These are phyloP conservation scores for Indicator maculatus DNA, from an alignment of 2,113 vertebrate species.

Conservation along the genomic window DNA sequence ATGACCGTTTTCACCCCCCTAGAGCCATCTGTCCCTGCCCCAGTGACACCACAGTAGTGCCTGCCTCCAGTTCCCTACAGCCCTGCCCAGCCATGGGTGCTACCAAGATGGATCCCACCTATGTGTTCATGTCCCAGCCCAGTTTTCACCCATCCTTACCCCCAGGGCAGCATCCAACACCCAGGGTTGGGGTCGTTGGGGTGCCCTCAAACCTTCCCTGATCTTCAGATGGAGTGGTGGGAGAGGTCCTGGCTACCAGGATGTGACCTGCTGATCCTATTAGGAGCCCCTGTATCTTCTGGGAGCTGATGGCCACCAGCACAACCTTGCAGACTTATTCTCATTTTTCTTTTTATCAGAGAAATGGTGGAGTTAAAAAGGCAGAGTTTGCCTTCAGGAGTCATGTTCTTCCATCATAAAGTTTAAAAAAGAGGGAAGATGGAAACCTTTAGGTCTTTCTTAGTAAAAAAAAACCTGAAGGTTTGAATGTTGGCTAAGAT, in stretches of 20 bases:
- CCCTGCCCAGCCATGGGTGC: background rate
- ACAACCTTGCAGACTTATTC: too few relatives aligned
- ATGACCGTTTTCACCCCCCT: accelerated
- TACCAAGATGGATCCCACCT: accelerated
- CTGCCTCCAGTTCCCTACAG: background rate
- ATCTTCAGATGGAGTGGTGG: too few relatives aligned
- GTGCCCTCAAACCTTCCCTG: background rate
- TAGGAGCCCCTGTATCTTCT: background rate
- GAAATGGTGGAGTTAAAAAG: background rate
- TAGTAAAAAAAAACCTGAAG: background rate
- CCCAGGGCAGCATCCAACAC: accelerated
- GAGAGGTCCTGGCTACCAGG: background rate
- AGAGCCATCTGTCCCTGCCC: background rate
- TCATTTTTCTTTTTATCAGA: accelerated
- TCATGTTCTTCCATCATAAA: background rate
- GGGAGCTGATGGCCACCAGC: accelerated
- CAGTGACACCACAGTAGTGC: accelerated
- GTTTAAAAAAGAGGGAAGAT: background rate
- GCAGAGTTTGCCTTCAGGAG: background rate
- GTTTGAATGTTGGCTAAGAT: background rate
- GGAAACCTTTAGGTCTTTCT: background rate
- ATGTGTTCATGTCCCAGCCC: too few relatives aligned
- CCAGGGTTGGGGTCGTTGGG: accelerated
- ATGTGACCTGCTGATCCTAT: accelerated
- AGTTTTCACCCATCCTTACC: accelerated